Evolutionary conservation across 1,140 invertebrate genomes (phyloP).

Genomic region (Gerris buenoi): DNA sequence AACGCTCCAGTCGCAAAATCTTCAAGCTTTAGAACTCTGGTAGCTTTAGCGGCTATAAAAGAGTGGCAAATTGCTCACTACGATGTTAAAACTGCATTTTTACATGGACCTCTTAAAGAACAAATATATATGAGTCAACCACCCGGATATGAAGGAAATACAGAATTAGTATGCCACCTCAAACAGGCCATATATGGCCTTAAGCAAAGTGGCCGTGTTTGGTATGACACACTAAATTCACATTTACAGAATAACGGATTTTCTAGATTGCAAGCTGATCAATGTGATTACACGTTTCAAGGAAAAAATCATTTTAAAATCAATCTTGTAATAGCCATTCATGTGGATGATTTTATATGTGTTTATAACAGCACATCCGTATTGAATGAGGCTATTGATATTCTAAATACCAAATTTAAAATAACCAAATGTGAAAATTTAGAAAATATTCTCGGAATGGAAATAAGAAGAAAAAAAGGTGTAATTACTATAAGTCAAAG

Average conservation of each 20-base stretch:
- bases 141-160: slow-evolving; percentile 18
- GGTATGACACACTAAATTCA: slow-evolving; percentile 20
- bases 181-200: slow-evolving; percentile 26
- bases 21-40: slow-evolving; percentile 20
- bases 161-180: slow-evolving; percentile 22
- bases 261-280: background rate
- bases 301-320: background rate
- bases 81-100: slow-evolving; percentile 18
- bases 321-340: background rate
- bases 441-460: background rate
- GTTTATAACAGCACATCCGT: background rate
- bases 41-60: slow-evolving; percentile 24
- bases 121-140: slow-evolving; percentile 29
- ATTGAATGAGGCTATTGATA: background rate
- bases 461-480: background rate
- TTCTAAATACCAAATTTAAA: background rate
- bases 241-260: background rate
- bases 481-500: background rate
- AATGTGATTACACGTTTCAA: background rate
- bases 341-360: background rate
- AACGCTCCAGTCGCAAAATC: slow-evolving; percentile 23
- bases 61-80: slow-evolving; percentile 19
- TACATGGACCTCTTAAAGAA: slow-evolving; percentile 27
- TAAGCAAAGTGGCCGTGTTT: slow-evolving; percentile 26
- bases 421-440: background rate